A percentile compares a stretch with the other conserved stretches of the same genome.
Conservation (phyloP, 2,797 vertebrate genomes). For the Sebastes wilsoni region DNA sequence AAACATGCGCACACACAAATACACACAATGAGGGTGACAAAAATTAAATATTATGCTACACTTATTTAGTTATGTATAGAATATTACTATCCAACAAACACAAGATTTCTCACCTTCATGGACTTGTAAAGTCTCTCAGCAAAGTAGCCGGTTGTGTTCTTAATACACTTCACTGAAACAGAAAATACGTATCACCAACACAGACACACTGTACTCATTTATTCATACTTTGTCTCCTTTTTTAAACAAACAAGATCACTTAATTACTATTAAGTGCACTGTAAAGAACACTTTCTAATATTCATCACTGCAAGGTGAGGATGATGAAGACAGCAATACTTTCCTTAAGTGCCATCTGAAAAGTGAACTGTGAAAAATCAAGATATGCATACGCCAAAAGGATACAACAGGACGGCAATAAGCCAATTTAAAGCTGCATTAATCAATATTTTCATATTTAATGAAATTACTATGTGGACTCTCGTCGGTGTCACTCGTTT, state of each 20-base stretch:
- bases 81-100: neutral
- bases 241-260: neutral
- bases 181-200: constrained; percentile 14
- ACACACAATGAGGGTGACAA: neutral
- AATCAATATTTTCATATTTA: constrained; percentile 21
- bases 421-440: constrained; percentile 28
- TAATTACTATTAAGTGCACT: neutral
- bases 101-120: constrained; percentile 89
- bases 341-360: neutral
- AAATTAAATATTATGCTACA: neutral
- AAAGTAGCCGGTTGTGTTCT: constrained; percentile 92
- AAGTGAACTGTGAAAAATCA: neutral
- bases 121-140: constrained; percentile 95
- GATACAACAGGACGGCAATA: neutral
- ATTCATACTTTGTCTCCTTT: neutral
- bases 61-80: neutral
- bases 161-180: constrained; percentile 94
- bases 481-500: neutral
- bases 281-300: neutral
- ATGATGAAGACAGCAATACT: neutral
- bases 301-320: neutral
- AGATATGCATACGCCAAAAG: neutral
- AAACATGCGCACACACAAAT: neutral
- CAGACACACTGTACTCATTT: neutral
- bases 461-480: neutral